A percentile compares a stretch with the other conserved stretches of the same genome.
Conservation (phyloP, 2,888 invertebrate species). For the Embidobia sp. region DNA sequence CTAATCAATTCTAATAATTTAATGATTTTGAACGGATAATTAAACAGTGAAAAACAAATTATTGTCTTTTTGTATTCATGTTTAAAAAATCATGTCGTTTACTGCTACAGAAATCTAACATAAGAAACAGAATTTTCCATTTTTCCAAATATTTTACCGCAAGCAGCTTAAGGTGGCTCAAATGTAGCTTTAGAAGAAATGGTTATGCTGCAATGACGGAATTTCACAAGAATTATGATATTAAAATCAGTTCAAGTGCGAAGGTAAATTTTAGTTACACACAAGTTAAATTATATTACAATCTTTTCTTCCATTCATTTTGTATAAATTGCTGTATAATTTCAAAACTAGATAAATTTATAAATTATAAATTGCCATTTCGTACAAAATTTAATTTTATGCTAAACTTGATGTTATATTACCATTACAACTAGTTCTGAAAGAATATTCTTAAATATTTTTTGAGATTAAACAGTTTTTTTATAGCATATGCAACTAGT, state of each 20-base stretch:
- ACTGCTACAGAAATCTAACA: constrained; percentile 22
- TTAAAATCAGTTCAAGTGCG: constrained; percentile 45
- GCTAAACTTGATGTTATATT: neutral
- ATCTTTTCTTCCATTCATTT: constrained; percentile 13
- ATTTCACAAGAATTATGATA: constrained; percentile 58
- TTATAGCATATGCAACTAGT: too few species aligned
- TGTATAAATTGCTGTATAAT: too few species aligned
- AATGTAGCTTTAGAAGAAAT: constrained; percentile 57
- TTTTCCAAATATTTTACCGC: constrained; percentile 52
- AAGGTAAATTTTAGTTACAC: constrained; percentile 38
- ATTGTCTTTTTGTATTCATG: constrained; percentile 18
- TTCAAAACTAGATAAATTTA: too few species aligned
- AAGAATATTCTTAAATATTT: too few species aligned
- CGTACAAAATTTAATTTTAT: too few species aligned
- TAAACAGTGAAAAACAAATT: too few species aligned
- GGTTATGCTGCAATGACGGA: constrained; percentile 57
- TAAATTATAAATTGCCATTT: too few species aligned
- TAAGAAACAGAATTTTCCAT: constrained; percentile 50
- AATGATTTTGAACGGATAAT: too few species aligned
- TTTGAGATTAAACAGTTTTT: too few species aligned
- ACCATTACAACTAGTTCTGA: too few species aligned
- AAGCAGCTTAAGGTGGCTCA: constrained; percentile 60
- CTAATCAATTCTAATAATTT: too few species aligned
- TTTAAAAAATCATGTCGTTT: constrained; percentile 31
- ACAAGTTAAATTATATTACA: too few species aligned